Evolutionary conservation across 2,797 vertebrate genomes (phyloP).

Genomic region (Adelosebastes latens): DNA sequence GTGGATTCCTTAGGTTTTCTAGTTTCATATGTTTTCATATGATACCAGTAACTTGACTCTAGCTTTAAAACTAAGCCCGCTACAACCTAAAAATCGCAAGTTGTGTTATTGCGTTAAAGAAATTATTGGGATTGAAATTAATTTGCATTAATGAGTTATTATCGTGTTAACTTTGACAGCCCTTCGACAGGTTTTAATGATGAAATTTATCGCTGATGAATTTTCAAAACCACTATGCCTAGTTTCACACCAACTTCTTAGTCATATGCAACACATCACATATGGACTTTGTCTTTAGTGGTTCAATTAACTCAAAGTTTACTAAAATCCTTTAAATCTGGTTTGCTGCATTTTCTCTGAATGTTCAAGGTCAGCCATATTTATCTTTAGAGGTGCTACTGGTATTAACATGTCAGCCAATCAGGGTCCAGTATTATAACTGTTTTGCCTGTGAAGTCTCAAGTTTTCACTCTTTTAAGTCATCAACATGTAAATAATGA

Average conservation of each 20-base stretch:
- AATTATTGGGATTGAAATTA: rapidly evolving
- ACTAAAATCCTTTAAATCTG: not conserved
- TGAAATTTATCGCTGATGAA: too few species aligned
- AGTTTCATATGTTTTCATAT: too few species aligned
- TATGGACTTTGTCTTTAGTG: not conserved
- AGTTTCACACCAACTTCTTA: not conserved
- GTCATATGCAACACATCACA: not conserved
- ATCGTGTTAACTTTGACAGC: too few species aligned
- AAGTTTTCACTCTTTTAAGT: not conserved
- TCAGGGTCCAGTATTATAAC: not conserved
- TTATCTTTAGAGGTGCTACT: not conserved
- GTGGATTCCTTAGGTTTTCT: too few species aligned
- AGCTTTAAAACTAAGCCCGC: too few species aligned
- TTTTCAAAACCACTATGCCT: too few species aligned
- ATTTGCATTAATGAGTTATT: too few species aligned
- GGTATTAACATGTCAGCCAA: not conserved
- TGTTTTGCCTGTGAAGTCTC: not conserved
- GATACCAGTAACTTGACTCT: too few species aligned
- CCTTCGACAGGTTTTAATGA: too few species aligned
- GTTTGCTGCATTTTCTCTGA: not conserved
- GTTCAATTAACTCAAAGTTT: not conserved
- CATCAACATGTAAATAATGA: not conserved
- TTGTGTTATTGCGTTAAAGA: too few species aligned
- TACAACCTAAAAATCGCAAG: too few species aligned
- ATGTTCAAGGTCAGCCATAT: not conserved